Evolutionary conservation across 2,797 vertebrate species (phyloP).

Genomic region (Halcyon smyrnensis): DNA sequence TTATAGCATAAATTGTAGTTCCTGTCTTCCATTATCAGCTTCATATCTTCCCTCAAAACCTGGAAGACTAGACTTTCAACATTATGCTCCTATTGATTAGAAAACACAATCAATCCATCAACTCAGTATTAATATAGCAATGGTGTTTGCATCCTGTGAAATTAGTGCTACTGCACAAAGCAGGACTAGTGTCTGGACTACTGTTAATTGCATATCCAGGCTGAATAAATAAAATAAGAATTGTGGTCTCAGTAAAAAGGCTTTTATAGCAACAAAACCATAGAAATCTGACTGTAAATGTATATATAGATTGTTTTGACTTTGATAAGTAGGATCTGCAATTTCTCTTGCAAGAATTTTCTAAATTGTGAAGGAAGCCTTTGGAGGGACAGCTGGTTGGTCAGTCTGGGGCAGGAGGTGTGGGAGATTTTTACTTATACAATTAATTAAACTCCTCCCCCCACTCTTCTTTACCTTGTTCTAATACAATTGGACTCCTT

Average conservation of each 20-base stretch:
- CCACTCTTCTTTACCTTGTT: background rate
- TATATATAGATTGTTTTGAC: background rate
- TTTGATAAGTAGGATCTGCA: background rate
- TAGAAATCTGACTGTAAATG: background rate
- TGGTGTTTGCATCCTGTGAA: background rate
- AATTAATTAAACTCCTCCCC: rapidly evolving
- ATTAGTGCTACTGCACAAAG: background rate
- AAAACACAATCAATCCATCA: background rate
- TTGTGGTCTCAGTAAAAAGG: background rate
- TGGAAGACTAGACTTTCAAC: background rate
- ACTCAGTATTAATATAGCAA: background rate
- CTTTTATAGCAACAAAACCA: background rate
- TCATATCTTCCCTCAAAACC: background rate
- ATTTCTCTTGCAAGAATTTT: background rate
- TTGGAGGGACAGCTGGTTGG: background rate
- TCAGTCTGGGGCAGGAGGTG: background rate
- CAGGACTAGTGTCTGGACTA: background rate
- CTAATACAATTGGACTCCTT: background rate
- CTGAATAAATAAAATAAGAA: background rate
- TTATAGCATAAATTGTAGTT: background rate
- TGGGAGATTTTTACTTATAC: background rate
- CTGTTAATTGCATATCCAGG: background rate
- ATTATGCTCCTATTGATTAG: background rate
- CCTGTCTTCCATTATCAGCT: background rate
- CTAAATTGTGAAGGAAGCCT: background rate